A percentile compares a stretch with the other conserved stretches of the same genome.
Conservation (phyloP, 2,113 vertebrate species). For the Oenanthe melanoleuca region DNA sequence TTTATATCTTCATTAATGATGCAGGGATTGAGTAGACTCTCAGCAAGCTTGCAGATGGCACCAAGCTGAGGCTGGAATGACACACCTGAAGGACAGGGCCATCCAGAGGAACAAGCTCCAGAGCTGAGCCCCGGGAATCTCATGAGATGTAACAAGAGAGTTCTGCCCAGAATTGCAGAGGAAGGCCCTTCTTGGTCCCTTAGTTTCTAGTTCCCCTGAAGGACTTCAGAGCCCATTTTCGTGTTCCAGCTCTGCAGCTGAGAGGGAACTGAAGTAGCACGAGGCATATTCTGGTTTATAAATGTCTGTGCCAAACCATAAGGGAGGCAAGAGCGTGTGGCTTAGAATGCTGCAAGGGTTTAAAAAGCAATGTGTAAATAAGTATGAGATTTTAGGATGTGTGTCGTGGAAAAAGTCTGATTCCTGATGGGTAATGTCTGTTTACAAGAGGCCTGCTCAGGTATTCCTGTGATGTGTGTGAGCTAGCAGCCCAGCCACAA, state of each 20-base stretch:
- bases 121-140: not conserved
- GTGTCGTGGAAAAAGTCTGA: not conserved
- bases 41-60: not conserved
- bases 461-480: accelerated
- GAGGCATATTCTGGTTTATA: not conserved
- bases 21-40: not conserved
- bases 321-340: not conserved
- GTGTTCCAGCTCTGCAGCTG: not conserved
- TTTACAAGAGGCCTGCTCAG: not conserved
- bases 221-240: not conserved
- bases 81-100: not conserved
- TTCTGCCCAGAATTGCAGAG: not conserved
- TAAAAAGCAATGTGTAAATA: not conserved
- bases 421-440: not conserved
- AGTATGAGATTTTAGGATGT: not conserved
- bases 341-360: not conserved
- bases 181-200: not conserved
- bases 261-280: not conserved
- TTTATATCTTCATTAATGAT: not conserved
- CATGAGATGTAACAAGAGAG: not conserved
- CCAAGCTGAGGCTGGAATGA: not conserved
- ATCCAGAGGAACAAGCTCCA: not conserved
- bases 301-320: not conserved
- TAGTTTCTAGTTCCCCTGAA: not conserved
- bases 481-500: not conserved